Evolutionary conservation across 2,888 invertebrate genomes (phyloP).

Genomic region (Phengaris arion): DNA sequence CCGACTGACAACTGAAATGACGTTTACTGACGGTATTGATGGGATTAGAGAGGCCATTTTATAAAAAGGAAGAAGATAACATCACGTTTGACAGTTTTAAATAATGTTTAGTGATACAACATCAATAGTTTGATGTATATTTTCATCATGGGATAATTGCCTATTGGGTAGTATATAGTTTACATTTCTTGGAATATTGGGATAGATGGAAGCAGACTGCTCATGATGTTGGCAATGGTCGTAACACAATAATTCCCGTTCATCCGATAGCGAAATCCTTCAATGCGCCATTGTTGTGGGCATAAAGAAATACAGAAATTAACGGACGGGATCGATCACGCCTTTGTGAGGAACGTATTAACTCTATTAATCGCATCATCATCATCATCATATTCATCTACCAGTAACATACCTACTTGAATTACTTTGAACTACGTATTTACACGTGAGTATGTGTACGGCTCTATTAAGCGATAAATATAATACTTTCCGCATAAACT

Average conservation of each 20-base stretch:
- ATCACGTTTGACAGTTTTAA: too few species aligned
- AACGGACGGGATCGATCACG: not conserved
- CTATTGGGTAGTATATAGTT: not conserved
- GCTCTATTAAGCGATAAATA: too few species aligned
- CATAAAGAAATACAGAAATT: slow-evolving; percentile 23
- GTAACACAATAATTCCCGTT: slow-evolving; percentile 19
- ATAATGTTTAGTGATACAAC: too few species aligned
- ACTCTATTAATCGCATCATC: not conserved
- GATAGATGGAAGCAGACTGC: not conserved
- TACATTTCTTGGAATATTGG: not conserved
- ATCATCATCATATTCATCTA: not conserved
- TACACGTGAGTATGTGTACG: not conserved
- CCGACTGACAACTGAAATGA: too few species aligned
- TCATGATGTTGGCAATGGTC: not conserved
- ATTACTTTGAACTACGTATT: not conserved
- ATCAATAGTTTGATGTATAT: too few species aligned
- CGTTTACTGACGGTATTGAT: too few species aligned
- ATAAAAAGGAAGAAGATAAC: too few species aligned
- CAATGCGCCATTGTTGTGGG: slow-evolving; percentile 19
- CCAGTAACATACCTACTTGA: not conserved
- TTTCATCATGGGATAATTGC: too few species aligned
- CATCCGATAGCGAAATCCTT: slow-evolving; percentile 16
- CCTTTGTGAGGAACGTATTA: not conserved
- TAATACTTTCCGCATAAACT: too few species aligned
- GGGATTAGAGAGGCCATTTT: too few species aligned